Evolutionary conservation across 2,113 vertebrate species (phyloP).

Genomic region (Panthera uncia): DNA sequence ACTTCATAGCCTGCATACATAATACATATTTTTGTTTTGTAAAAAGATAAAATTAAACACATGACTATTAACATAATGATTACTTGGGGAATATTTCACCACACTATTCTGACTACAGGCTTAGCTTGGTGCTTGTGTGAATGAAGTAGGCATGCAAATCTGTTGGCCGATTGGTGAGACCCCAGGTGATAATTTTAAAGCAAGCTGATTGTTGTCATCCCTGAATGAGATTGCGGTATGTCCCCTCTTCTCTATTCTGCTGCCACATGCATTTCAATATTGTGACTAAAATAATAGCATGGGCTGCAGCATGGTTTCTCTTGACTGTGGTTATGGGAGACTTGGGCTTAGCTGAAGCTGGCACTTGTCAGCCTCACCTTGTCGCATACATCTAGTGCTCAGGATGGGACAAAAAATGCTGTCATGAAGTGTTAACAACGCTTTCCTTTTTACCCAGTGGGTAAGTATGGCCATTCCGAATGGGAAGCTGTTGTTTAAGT

Average conservation of each 20-base stretch:
- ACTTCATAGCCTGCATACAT: conserved; percentile 28
- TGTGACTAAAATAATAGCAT: not conserved
- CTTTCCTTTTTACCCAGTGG: not conserved
- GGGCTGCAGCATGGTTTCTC: not conserved
- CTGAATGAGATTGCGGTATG: not conserved
- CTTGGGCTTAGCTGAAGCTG: not conserved
- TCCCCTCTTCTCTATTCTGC: not conserved
- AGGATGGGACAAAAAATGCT: not conserved
- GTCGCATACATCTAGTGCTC: not conserved
- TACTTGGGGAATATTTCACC: conserved; percentile 47
- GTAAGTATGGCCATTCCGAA: not conserved
- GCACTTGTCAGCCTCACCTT: conserved; percentile 22
- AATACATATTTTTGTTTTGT: not conserved
- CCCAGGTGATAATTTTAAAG: conserved; percentile 31
- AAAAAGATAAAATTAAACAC: conserved; percentile 54
- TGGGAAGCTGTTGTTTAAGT: conserved; percentile 1
- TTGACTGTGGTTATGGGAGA: not conserved
- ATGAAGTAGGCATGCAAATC: conserved; percentile 21
- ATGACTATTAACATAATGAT: conserved; percentile 51
- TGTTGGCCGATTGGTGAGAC: conserved; percentile 33
- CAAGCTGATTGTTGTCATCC: not conserved
- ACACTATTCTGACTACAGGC: not conserved
- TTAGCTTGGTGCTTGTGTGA: conserved; percentile 21
- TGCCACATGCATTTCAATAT: not conserved
- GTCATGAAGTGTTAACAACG: not conserved